phyloP scores from a whole-genome alignment of 2,113 vertebrate genomes.

The Scatophagus argus region DNA sequence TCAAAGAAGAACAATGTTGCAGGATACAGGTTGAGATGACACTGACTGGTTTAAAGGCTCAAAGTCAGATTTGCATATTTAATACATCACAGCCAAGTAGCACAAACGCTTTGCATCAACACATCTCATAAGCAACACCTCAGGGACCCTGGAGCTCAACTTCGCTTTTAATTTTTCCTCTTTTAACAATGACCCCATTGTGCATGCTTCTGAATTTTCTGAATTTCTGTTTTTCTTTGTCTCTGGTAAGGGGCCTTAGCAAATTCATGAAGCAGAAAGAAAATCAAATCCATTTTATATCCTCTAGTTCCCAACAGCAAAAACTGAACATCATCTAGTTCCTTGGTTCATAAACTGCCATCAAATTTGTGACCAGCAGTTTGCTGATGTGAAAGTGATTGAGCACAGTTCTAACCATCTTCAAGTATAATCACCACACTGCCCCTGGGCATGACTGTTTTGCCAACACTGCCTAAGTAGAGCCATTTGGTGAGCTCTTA shows the following conservation, averaged over 20 bases:
- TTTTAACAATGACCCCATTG: conserved; percentile 17
- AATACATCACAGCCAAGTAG: conserved; percentile 42
- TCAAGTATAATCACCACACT: conserved; percentile 24
- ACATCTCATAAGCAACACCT: conserved; percentile 30
- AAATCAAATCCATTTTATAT: conserved; percentile 12
- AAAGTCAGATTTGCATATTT: conserved; percentile 41
- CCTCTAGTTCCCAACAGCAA: background rate
- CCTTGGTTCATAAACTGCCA: conserved; percentile 26
- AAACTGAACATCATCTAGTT: conserved; percentile 14
- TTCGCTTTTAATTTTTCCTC: conserved; percentile 28
- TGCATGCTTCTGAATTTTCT: conserved; percentile 1
- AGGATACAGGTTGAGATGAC: conserved; percentile 19
- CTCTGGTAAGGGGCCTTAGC: conserved; percentile 3
- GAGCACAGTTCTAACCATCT: conserved; percentile 22
- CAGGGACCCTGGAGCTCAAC: conserved; percentile 26
- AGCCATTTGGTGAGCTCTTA: conserved; percentile 19
- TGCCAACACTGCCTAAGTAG: conserved; percentile 16
- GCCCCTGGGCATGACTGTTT: background rate
- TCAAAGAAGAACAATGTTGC: conserved; percentile 19
- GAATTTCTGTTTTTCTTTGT: conserved; percentile 8
- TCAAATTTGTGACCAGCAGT: conserved; percentile 23
- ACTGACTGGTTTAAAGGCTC: conserved; percentile 23
- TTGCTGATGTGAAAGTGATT: conserved; percentile 17
- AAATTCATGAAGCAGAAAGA: background rate
- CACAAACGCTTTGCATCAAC: conserved; percentile 19